These are phyloP conservation scores for Oryzias dopingdopingensis DNA, from an alignment of 2,797 vertebrate species.

Conservation along the genomic window DNA sequence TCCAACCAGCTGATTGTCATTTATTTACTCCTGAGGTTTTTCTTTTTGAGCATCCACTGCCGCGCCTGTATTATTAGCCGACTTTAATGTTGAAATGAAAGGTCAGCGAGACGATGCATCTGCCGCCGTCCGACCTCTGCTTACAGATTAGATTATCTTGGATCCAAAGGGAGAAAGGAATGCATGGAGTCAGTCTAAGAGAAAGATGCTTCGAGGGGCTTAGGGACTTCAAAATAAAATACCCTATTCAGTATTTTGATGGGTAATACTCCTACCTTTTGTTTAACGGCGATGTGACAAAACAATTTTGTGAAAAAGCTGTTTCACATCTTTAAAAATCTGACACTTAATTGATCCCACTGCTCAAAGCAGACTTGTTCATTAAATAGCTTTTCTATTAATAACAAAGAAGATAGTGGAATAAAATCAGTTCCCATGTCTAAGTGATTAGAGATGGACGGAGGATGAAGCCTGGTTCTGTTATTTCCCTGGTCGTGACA, in stretches of 20 bases:
- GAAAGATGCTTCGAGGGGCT: too few species aligned
- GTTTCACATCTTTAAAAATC: constrained; percentile 11
- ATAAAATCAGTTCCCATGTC: constrained; percentile 15
- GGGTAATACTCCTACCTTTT: too few species aligned
- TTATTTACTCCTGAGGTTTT: constrained; percentile 1
- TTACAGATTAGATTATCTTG: too few species aligned
- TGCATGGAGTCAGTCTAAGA: too few species aligned
- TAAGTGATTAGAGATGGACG: constrained; percentile 41
- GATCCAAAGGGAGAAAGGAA: too few species aligned
- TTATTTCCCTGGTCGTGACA: neutral
- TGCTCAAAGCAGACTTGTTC: constrained; percentile 20
- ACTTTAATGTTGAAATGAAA: neutral
- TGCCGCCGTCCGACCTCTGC: too few species aligned
- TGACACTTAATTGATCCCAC: constrained; percentile 42
- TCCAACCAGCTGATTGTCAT: constrained; percentile 16
- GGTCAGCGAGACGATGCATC: neutral
- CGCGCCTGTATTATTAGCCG: neutral
- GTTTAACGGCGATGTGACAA: too few species aligned
- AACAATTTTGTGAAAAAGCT: neutral
- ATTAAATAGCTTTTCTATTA: constrained; percentile 24
- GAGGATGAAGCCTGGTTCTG: constrained; percentile 19
- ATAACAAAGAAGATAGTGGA: constrained; percentile 9
- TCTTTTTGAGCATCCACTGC: neutral
- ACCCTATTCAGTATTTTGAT: too few species aligned
- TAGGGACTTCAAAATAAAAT: too few species aligned